Conservation (phyloP, 2,113 vertebrate genomes). For the Solea senegalensis region DNA sequence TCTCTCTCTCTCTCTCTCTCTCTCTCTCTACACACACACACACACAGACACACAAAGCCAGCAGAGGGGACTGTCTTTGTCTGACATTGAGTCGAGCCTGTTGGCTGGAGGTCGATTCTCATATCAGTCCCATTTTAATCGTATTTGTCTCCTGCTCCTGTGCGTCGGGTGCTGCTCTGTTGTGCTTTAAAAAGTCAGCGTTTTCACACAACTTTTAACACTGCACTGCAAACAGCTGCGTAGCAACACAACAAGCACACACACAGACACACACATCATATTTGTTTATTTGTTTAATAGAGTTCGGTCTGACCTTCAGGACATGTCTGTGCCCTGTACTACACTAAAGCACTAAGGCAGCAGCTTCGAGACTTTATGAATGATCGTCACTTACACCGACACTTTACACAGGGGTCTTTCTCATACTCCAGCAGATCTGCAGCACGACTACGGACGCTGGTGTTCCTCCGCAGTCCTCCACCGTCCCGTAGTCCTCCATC, state of each 20-base stretch:
- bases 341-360: neutral
- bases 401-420: slow-evolving; percentile 88
- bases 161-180: slow-evolving; percentile 19
- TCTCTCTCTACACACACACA: slow-evolving; percentile 1
- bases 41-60: slow-evolving; percentile 10
- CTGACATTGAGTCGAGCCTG: slow-evolving; percentile 62
- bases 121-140: slow-evolving; percentile 55
- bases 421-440: slow-evolving; percentile 90
- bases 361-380: neutral
- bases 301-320: slow-evolving; percentile 43
- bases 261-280: slow-evolving; percentile 6
- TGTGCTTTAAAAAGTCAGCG: slow-evolving; percentile 27
- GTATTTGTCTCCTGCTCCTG: slow-evolving; percentile 11
- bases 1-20: neutral
- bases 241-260: slow-evolving; percentile 1
- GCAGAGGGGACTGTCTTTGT: slow-evolving; percentile 59
- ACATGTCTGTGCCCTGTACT: neutral
- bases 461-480: slow-evolving; percentile 77
- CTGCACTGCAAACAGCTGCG: slow-evolving; percentile 16
- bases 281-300: slow-evolving; percentile 4
- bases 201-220: slow-evolving; percentile 44
- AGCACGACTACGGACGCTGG: slow-evolving; percentile 73
- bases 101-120: slow-evolving; percentile 65
- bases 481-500: slow-evolving; percentile 86
- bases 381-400: slow-evolving; percentile 84